Percentiles rank a stretch among this genome's conserved stretches.
These are phyloP conservation scores for Zaprionus nigranus DNA, from an alignment of 1,140 invertebrate genomes.

Conservation along the genomic window DNA sequence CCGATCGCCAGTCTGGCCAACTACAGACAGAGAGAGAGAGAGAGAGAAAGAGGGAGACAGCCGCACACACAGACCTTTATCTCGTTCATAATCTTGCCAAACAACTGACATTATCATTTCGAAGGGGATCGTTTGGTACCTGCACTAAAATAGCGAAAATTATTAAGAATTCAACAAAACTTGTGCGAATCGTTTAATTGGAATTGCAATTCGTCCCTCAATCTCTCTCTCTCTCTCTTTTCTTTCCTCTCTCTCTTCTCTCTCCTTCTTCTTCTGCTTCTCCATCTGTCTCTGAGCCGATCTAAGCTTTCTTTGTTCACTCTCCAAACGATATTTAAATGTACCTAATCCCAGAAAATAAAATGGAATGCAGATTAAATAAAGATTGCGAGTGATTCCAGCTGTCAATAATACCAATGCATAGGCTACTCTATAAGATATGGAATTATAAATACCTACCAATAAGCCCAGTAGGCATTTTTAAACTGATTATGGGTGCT, in stretches of 20 bases:
- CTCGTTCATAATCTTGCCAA: slow-evolving; percentile 40
- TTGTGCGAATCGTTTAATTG: slow-evolving; percentile 21
- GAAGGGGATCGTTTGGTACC: slow-evolving; percentile 7
- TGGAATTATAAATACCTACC: background rate
- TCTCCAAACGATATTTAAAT: background rate
- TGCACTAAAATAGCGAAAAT: slow-evolving; percentile 45
- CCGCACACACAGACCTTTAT: slow-evolving; percentile 24
- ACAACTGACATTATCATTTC: slow-evolving; percentile 51
- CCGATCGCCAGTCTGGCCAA: slow-evolving; percentile 2
- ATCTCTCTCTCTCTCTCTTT: background rate
- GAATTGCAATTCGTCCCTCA: background rate
- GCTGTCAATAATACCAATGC: background rate
- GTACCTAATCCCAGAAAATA: background rate
- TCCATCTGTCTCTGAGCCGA: background rate
- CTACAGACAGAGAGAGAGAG: background rate
- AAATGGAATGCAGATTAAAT: background rate
- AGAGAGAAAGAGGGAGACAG: background rate
- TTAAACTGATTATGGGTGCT: too few species aligned
- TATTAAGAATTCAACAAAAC: slow-evolving; percentile 27
- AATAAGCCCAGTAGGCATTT: too few species aligned
- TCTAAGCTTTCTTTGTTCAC: background rate
- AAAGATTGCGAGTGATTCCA: background rate
- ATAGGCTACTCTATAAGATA: background rate
- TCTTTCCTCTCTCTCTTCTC: background rate
- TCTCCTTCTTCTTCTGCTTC: background rate